Percentiles rank a stretch among this genome's conserved stretches.
These are phyloP conservation scores for Labeo rohita DNA, from an alignment of 2,113 vertebrate species.

Conservation along the genomic window DNA sequence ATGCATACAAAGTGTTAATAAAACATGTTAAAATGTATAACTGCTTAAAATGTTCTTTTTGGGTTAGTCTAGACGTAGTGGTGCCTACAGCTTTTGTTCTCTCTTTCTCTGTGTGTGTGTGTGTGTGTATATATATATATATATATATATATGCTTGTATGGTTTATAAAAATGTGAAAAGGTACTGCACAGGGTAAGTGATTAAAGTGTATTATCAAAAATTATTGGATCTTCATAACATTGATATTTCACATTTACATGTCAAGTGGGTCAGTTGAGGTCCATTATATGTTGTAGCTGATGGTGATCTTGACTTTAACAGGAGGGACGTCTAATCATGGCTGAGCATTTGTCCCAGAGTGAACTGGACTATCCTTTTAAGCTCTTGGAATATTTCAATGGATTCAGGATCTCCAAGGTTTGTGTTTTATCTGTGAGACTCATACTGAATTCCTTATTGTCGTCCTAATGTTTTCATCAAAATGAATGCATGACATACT, in stretches of 20 bases:
- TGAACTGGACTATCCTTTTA: slow-evolving; percentile 78
- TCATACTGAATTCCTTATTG: too few species aligned
- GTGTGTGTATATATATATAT: too few species aligned
- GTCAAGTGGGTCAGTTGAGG: not conserved
- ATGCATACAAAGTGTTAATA: not conserved
- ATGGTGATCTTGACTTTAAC: not conserved
- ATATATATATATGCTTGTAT: not conserved
- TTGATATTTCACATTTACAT: not conserved
- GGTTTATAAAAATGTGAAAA: not conserved
- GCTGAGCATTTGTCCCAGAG: slow-evolving; percentile 76
- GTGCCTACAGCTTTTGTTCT: not conserved
- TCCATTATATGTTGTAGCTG: not conserved
- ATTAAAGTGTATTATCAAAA: not conserved
- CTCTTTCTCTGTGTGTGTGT: not conserved
- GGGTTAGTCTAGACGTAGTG: not conserved
- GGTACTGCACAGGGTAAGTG: not conserved
- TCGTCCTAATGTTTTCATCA: not conserved
- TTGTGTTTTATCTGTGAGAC: not conserved
- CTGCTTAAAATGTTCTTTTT: not conserved
- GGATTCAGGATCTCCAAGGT: slow-evolving; percentile 79
- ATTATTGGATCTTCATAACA: not conserved
- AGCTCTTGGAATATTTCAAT: slow-evolving; percentile 78
- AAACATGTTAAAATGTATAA: not conserved
- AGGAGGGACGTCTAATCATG: slow-evolving; percentile 61
- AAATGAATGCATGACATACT: not conserved